phyloP scores from a whole-genome alignment of 2,888 invertebrate species.

The Xanthia togata region DNA sequence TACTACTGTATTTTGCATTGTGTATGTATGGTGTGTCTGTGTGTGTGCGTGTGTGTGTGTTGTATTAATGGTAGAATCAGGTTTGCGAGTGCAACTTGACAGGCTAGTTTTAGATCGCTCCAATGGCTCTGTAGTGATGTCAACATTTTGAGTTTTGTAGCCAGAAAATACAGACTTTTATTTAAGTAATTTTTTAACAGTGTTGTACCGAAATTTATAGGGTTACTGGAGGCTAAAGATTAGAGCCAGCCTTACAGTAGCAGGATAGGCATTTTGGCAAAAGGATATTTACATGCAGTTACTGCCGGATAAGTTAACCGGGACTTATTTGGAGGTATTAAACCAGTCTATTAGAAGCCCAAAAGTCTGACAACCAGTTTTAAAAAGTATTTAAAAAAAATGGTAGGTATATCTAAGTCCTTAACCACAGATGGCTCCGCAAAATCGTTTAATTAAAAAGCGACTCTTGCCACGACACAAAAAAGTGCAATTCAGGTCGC shows the following conservation, averaged over 20 bases:
- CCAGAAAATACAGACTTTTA: not conserved
- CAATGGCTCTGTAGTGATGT: constrained; percentile 45
- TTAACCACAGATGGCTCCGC: too few species aligned
- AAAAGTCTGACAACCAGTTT: not conserved
- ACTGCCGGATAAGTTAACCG: not conserved
- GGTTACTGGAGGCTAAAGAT: not conserved
- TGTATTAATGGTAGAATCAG: constrained; percentile 45
- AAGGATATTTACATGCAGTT: not conserved
- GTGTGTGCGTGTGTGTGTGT: constrained; percentile 13
- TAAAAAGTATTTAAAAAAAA: not conserved
- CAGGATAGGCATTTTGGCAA: not conserved
- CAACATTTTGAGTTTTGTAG: constrained; percentile 15
- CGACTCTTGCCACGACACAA: too few species aligned
- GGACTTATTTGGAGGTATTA: not conserved
- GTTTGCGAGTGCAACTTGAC: constrained; percentile 52
- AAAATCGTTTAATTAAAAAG: too few species aligned
- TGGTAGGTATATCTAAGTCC: too few species aligned
- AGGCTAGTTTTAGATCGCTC: constrained; percentile 12
- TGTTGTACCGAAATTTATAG: not conserved
- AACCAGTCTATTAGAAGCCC: not conserved
- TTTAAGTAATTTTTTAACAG: too few species aligned
- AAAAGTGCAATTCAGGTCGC: too few species aligned
- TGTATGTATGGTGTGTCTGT: constrained; percentile 23
- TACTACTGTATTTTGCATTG: constrained; percentile 42
- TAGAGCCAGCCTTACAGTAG: not conserved